These are phyloP conservation scores for Hystrix brachyura DNA, from an alignment of 2,113 vertebrate species.

Conservation along the genomic window DNA sequence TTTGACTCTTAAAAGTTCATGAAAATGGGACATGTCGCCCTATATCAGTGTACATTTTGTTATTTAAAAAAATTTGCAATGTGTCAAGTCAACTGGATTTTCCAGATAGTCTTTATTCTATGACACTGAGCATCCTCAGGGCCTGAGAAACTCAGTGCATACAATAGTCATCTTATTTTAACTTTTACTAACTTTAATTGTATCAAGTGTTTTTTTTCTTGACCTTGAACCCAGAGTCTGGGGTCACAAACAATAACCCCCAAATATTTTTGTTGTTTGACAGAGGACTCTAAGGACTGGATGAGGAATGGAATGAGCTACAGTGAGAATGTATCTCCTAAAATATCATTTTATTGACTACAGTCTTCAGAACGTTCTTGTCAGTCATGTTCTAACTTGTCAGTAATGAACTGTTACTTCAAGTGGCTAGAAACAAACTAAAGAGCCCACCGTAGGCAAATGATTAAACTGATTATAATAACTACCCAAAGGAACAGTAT, in stretches of 20 bases:
- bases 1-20: background rate
- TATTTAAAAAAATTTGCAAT: background rate
- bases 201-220: slow-evolving; percentile 21
- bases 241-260: background rate
- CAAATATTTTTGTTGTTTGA: background rate
- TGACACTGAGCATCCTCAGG: background rate
- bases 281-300: background rate
- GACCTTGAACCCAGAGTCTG: background rate
- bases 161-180: background rate
- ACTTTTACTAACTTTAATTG: slow-evolving; percentile 39
- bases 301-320: background rate
- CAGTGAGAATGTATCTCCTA: background rate
- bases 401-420: background rate
- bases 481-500: background rate
- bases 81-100: background rate
- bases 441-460: background rate
- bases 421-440: slow-evolving; percentile 47
- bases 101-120: background rate
- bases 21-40: background rate
- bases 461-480: slow-evolving; percentile 1
- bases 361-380: background rate
- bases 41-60: background rate
- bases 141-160: background rate
- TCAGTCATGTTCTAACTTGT: background rate
- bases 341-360: background rate